Evolutionary conservation across 2,113 vertebrate species (phyloP).

Genomic region (Alouatta palliata): DNA sequence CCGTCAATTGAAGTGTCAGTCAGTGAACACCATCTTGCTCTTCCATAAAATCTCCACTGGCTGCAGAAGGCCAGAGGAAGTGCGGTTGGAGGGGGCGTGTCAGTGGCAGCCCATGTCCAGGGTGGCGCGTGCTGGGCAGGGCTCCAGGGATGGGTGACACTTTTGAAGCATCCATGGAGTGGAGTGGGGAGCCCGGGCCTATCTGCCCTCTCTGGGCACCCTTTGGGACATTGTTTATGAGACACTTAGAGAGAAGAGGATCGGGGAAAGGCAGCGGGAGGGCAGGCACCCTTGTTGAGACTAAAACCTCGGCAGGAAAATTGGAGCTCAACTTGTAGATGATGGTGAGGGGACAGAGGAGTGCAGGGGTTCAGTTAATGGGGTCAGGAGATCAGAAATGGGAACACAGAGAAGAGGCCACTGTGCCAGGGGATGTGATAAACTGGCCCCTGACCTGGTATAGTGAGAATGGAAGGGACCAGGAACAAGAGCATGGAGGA

Average conservation of each 20-base stretch:
- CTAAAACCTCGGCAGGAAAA: not conserved
- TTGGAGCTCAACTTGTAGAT: not conserved
- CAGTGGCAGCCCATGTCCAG: not conserved
- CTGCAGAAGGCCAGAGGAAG: not conserved
- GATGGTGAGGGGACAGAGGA: not conserved
- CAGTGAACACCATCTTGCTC: not conserved
- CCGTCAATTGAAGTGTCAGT: not conserved
- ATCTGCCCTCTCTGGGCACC: not conserved
- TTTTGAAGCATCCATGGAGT: not conserved
- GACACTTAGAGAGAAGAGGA: not conserved
- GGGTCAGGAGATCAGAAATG: not conserved
- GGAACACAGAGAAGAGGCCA: not conserved
- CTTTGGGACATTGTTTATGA: not conserved
- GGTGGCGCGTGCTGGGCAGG: not conserved
- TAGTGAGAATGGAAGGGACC: not conserved
- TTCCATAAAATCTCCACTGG: not conserved
- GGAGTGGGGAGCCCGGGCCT: not conserved
- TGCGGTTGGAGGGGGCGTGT: accelerated
- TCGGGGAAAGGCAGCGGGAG: not conserved
- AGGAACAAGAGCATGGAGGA: not conserved
- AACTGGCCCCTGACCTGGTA: not conserved
- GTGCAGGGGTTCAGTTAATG: accelerated
- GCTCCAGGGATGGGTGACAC: not conserved
- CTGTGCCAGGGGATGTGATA: not conserved
- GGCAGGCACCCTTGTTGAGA: not conserved